Evolutionary conservation across 2,113 vertebrate genomes (phyloP).

Genomic region (Crotalus helleri): DNA sequence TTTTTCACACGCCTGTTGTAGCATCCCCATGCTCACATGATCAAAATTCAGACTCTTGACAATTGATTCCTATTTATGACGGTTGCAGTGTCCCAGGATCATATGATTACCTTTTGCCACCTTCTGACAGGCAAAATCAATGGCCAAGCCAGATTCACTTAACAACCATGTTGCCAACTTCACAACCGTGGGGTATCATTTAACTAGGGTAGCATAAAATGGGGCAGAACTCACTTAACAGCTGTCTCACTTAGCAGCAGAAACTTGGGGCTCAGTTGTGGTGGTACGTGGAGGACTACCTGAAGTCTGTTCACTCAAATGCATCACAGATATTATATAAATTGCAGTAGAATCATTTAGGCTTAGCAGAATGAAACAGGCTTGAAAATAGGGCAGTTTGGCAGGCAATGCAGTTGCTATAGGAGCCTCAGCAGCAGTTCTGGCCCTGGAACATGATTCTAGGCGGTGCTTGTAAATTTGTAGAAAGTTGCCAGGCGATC

Average conservation of each 20-base stretch:
- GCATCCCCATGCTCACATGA: neutral
- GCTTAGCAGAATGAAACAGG: neutral
- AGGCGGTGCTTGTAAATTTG: neutral
- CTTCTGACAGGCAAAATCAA: neutral
- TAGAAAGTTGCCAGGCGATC: neutral
- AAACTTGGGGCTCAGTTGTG: neutral
- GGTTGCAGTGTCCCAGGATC: neutral
- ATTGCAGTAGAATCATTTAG: neutral
- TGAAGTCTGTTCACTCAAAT: neutral
- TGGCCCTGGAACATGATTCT: neutral
- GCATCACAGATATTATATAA: neutral
- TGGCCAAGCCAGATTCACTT: neutral
- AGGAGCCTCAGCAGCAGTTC: neutral
- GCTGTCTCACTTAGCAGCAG: neutral
- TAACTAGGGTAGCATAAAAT: neutral
- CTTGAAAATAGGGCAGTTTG: neutral
- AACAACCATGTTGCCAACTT: neutral
- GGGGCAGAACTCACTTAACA: neutral
- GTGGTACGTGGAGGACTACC: neutral
- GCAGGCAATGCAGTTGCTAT: neutral
- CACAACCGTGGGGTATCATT: neutral
- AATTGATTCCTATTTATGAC: neutral
- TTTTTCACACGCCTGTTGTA: neutral
- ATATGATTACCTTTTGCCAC: neutral
- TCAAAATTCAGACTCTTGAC: neutral